Evolutionary conservation across 2,797 vertebrate genomes (phyloP).

Genomic region (Parauchenoglanis ngamensis): DNA sequence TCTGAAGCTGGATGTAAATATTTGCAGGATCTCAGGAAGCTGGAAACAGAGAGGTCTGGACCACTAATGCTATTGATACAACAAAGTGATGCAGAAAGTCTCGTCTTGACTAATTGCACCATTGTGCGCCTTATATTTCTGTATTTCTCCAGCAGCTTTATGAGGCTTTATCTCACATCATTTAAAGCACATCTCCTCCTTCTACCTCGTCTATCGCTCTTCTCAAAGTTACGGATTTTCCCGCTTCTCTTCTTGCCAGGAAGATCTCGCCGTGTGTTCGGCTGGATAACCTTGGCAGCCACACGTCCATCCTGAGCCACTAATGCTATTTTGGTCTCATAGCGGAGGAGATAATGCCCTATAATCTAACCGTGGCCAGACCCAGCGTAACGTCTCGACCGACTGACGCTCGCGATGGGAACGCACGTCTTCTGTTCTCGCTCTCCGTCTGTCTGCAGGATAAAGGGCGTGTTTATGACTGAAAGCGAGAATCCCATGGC

Average conservation of each 20-base stretch:
- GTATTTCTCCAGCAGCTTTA: background rate
- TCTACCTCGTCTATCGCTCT: too few relatives aligned
- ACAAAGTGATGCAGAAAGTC: background rate
- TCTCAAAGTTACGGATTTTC: background rate
- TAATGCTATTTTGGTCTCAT: slow-evolving; percentile 61
- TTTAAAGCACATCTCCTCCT: background rate
- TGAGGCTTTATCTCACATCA: background rate
- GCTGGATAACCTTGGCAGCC: slow-evolving; percentile 49
- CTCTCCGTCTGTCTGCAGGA: background rate
- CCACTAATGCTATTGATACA: background rate
- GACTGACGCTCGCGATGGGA: slow-evolving; percentile 21
- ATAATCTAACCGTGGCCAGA: slow-evolving; percentile 55
- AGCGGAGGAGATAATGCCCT: slow-evolving; percentile 60
- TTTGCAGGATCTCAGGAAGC: background rate
- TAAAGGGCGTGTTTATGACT: background rate
- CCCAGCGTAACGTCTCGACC: slow-evolving; percentile 32
- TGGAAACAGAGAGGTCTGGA: background rate
- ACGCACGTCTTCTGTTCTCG: background rate
- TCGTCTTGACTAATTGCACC: background rate
- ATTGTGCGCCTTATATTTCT: background rate
- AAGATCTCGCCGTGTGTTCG: slow-evolving; percentile 9
- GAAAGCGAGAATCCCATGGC: background rate
- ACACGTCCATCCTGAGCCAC: slow-evolving; percentile 51
- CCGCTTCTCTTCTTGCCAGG: background rate
- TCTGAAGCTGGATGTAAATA: background rate